Evolutionary conservation across 2,797 vertebrate genomes (phyloP), one percentile per base, ranked within the genome.

Genomic region (Leptatherina wallacei): DNA sequence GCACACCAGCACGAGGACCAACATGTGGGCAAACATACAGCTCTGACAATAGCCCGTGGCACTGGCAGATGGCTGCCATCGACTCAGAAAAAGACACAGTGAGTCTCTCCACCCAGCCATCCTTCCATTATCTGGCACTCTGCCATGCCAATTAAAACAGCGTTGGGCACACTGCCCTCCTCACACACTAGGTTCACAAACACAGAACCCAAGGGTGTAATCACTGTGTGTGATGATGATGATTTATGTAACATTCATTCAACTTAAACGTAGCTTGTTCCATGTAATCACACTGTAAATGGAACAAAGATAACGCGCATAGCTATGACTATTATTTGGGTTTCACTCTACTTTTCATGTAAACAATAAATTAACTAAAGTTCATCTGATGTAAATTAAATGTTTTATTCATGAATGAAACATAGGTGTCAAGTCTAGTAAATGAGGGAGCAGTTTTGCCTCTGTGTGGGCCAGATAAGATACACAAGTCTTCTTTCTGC

Each of bases 121-220:
- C 84, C 85, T 87, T 73, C 87, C 85, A 76, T 89, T 85, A 71
- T 69, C 73, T 92, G 91, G 90, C 85, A 51, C 71, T 36, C 55
- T 32, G 87, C 90, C 92, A 92, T 82, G 76, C 81, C 91, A 92
- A 93, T 92, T 92, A 93, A 91, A 91, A 58, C 81, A 36, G 81
- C 61, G 33, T 40, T 12, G 75, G 89, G 85, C 89, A 74, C 44
- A 1, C 73, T 80, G 86, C 78, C 88, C 86, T 85, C 60, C 70
- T 70, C 62, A 13, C 80, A 84, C 81, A 78, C 82, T 71, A 78
- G 81, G 76, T 67, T 78, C 75, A 86, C 77, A 88, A 85, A 86
- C 84, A 88, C 83, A 83, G n/a, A 83, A 57, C 78, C 78, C 73
- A 58, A 59, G 40, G 42, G 68, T 69, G 67, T 56, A 67, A 61